phyloP scores from a whole-genome alignment of 1,140 invertebrate species.

The Linepithema humile region DNA sequence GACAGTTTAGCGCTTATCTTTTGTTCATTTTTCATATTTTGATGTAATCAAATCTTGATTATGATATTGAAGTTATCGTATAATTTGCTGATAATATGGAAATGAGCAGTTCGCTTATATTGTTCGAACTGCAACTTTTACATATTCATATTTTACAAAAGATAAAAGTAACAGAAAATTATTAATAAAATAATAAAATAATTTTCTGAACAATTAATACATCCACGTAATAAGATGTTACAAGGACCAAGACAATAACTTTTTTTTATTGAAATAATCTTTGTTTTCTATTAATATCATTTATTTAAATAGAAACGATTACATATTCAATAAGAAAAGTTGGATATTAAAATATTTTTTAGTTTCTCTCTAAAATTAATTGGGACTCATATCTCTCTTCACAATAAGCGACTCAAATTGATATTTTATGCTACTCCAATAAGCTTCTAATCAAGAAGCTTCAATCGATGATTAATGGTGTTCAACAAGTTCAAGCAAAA shows the following conservation, averaged over 20 bases:
- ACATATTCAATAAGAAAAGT: no score
- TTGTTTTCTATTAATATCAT: no score
- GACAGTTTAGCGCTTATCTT: not conserved
- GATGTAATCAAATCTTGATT: not conserved
- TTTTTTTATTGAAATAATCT: no score
- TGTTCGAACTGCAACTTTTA: not conserved
- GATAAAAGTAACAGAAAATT: not conserved
- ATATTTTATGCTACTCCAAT: no score
- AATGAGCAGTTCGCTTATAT: not conserved
- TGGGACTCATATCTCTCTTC: no score
- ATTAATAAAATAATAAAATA: not conserved
- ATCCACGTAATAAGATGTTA: not conserved
- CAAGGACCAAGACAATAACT: no score
- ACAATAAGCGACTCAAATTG: no score
- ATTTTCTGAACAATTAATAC: not conserved
- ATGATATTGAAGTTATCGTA: not conserved
- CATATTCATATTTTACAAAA: not conserved
- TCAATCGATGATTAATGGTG: not conserved
- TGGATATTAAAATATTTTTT: no score
- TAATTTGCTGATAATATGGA: not conserved
- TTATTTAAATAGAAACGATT: no score
- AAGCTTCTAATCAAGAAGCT: no score
- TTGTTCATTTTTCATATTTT: not conserved
- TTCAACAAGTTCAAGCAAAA: not conserved
- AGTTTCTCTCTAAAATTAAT: no score